Conservation (phyloP, 2,888 invertebrate genomes). For the Linyphia triangularis region DNA sequence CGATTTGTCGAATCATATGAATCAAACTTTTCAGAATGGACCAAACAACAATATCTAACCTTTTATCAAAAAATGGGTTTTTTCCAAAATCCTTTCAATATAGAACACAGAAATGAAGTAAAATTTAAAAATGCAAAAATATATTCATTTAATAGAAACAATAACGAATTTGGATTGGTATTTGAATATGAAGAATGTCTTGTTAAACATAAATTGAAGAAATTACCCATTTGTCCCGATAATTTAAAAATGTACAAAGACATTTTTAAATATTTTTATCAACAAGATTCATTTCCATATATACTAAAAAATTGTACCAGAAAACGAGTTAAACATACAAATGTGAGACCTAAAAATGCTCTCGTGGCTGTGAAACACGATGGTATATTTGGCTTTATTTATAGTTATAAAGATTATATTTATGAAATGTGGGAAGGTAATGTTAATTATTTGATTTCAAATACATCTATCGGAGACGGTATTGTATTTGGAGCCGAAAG, state of each 20-base stretch:
- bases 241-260: not conserved
- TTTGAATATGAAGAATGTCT: slow-evolving; percentile 23
- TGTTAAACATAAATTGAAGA: not conserved
- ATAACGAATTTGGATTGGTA: slow-evolving; percentile 3
- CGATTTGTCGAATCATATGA: slow-evolving; percentile 41
- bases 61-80: slow-evolving; percentile 12
- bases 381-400: slow-evolving; percentile 33
- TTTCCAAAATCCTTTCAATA: slow-evolving; percentile 18
- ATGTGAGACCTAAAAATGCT: not conserved
- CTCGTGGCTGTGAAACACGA: slow-evolving; percentile 27
- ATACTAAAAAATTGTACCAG: not conserved
- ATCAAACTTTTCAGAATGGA: not conserved
- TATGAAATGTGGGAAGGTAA: slow-evolving; percentile 46
- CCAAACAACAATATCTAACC: not conserved
- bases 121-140: slow-evolving; percentile 23
- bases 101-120: slow-evolving; percentile 30
- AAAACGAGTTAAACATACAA: slow-evolving; percentile 14
- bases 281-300: not conserved
- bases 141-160: slow-evolving; percentile 12
- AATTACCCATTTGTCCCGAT: not conserved
- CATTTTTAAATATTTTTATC: not conserved
- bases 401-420: slow-evolving; percentile 34
- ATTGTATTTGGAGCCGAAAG: slow-evolving; percentile 36
- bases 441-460: not conserved
- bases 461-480: slow-evolving; percentile 29